These are phyloP conservation scores for Dufourea novaeangliae DNA, from an alignment of 1,140 invertebrate species.

Conservation along the genomic window DNA sequence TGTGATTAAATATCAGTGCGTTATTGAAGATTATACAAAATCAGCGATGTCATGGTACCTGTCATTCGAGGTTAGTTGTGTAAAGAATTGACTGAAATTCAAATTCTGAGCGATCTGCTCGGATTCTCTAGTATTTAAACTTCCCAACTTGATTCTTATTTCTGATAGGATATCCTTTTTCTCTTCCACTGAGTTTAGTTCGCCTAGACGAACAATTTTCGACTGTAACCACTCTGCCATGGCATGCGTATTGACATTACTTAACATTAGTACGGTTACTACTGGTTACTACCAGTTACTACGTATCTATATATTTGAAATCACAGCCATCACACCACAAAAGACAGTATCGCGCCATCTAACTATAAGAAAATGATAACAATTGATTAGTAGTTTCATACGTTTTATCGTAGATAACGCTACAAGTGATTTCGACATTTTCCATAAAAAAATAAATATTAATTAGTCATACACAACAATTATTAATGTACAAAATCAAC, in stretches of 20 bases:
- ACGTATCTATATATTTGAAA: no score
- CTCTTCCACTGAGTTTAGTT: conserved; percentile 59
- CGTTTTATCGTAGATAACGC: no score
- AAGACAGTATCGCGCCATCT: no score
- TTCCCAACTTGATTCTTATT: conserved; percentile 72
- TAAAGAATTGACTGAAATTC: conserved; percentile 68
- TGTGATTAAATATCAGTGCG: not conserved
- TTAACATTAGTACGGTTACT: no score
- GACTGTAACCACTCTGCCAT: conserved; percentile 72
- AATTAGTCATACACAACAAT: no score
- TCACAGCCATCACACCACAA: no score
- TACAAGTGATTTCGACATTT: no score
- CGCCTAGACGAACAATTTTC: conserved; percentile 63
- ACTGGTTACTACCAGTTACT: no score
- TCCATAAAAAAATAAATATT: no score
- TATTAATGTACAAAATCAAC: no score
- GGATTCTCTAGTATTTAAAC: conserved; percentile 57
- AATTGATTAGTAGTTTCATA: no score
- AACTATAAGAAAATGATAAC: no score
- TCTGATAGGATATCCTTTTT: conserved; percentile 70
- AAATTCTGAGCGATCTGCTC: conserved; percentile 67
- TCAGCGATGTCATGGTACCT: conserved; percentile 69
- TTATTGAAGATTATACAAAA: conserved; percentile 25
- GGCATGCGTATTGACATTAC: conserved; percentile 19
- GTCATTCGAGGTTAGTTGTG: conserved; percentile 76